Conservation (phyloP, 2,113 vertebrate species). For the Lepus timidus region DNA sequence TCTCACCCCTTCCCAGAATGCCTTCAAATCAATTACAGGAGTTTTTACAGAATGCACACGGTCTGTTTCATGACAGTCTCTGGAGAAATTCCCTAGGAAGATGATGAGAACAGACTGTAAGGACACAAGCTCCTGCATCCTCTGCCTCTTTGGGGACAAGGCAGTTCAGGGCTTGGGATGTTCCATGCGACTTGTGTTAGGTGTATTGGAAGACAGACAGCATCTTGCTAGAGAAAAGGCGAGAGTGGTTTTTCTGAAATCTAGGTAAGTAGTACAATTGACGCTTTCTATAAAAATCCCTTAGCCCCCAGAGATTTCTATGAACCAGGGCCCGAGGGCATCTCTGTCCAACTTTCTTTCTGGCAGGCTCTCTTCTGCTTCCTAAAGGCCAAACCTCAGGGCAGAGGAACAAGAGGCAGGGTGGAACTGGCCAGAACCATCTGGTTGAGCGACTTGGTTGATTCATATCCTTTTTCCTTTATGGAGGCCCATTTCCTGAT, state of each 20-base stretch:
- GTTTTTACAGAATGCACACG: not conserved
- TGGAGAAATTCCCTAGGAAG: not conserved
- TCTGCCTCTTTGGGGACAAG: not conserved
- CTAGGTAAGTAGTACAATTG: slow-evolving; percentile 17
- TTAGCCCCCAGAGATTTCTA: slow-evolving; percentile 22
- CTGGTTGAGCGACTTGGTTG: slow-evolving; percentile 49
- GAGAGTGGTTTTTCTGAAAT: not conserved
- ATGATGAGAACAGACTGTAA: not conserved
- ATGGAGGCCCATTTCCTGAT: slow-evolving; percentile 67
- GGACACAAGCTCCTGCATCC: not conserved
- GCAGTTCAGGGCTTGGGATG: not conserved
- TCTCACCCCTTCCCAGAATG: not conserved
- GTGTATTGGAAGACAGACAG: not conserved
- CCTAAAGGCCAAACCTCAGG: not conserved
- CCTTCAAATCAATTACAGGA: not conserved
- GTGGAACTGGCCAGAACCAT: slow-evolving; percentile 40
- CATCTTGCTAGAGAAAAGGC: slow-evolving; percentile 1
- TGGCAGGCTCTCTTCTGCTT: not conserved
- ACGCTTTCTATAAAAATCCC: slow-evolving; percentile 44
- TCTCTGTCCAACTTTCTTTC: not conserved
- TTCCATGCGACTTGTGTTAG: not conserved
- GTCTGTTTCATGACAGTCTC: not conserved
- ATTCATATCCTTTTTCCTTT: slow-evolving; percentile 72
- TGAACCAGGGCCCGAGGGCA: not conserved
- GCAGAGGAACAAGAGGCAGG: not conserved